phyloP scores from a whole-genome alignment of 2,888 invertebrate species.

The Cosmopolites sordidus region DNA sequence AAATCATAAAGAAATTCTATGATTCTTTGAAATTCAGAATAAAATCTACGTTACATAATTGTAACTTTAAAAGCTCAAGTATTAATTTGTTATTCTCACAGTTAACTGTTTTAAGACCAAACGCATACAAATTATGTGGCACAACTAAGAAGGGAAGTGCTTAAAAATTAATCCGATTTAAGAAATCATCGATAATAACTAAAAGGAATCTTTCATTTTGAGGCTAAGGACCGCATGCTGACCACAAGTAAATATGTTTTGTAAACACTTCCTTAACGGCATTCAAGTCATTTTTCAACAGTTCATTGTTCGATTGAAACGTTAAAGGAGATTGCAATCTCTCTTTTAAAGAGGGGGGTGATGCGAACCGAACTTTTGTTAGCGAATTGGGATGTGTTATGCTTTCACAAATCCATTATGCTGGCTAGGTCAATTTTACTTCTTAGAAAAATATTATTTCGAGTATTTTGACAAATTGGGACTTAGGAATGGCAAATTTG shows the following conservation, averaged over 20 bases:
- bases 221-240: conserved; percentile 23
- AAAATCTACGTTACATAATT: too few relatives aligned
- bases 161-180: conserved; percentile 23
- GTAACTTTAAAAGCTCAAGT: too few relatives aligned
- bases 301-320: conserved; percentile 13
- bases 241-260: conserved; percentile 25
- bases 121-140: too few relatives aligned
- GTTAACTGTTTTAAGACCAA: too few relatives aligned
- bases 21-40: too few relatives aligned
- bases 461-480: too few relatives aligned
- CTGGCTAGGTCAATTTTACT: not conserved
- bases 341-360: conserved; percentile 16
- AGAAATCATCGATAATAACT: conserved; percentile 15
- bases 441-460: too few relatives aligned
- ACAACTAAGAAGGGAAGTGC: conserved; percentile 13
- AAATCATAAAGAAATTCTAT: too few relatives aligned
- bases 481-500: too few relatives aligned
- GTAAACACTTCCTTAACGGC: conserved; percentile 29
- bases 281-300: conserved; percentile 28
- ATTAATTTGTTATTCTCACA: too few relatives aligned
- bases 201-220: conserved; percentile 24
- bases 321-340: conserved; percentile 23
- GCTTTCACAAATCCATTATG: conserved; percentile 6
- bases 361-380: conserved; percentile 12
- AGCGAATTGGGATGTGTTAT: conserved; percentile 19